These are phyloP conservation scores for Ypsolopha scabrella DNA, from an alignment of 2,888 invertebrate species.

Conservation along the genomic window DNA sequence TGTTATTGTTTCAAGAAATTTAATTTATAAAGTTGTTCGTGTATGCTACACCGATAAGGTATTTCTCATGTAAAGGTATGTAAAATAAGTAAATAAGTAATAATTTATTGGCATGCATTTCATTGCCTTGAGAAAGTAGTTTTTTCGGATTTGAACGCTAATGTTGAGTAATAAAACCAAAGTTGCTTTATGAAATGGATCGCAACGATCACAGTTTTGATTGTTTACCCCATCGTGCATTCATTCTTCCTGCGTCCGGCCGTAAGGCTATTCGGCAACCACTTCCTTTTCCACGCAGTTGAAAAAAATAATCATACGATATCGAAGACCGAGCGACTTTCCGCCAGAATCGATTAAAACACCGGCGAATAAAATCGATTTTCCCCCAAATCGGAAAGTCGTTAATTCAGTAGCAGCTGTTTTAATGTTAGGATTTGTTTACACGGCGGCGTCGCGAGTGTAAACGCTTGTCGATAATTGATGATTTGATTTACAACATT, in stretches of 20 bases:
- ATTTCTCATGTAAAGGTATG: no score
- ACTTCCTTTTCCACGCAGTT: constrained; percentile 39
- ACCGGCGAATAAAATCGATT: constrained; percentile 69
- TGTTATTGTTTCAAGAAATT: no score
- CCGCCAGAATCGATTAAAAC: constrained; percentile 53
- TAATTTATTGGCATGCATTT: no score
- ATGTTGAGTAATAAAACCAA: neutral
- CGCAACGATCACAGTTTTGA: constrained; percentile 1
- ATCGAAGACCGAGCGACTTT: constrained; percentile 40
- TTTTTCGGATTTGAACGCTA: neutral
- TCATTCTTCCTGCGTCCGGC: constrained; percentile 30
- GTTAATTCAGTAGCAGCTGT: constrained; percentile 60
- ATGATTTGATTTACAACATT: constrained; percentile 69
- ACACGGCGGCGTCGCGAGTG: constrained; percentile 66
- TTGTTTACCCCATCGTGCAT: constrained; percentile 26
- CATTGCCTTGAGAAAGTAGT: no score
- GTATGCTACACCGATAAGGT: no score
- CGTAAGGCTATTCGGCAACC: constrained; percentile 40
- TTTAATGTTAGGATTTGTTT: constrained; percentile 64
- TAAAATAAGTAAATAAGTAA: no score
- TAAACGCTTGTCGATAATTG: constrained; percentile 69
- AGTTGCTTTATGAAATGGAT: no score
- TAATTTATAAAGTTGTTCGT: no score
- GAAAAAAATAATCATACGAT: constrained; percentile 37
- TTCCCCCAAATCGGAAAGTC: constrained; percentile 66